Base-by-base conservation (phyloP, 2,113 vertebrate species). In the Herpetotheres cachinnans region DNA sequence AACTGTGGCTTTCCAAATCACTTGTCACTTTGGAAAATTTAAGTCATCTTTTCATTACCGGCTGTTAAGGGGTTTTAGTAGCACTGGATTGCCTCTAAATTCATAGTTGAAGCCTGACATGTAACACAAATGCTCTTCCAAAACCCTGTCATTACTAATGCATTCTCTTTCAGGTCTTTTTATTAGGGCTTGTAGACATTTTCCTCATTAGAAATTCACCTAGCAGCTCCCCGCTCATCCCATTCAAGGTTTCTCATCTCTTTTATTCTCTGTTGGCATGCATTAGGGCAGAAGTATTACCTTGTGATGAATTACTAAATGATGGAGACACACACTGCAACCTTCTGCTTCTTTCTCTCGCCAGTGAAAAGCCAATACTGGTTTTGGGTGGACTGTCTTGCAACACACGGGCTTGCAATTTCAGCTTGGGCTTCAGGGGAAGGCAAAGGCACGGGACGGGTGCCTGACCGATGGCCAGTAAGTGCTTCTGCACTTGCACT, bases 161-260 rank as follows among this genome's bases (percentile, higher is more conserved):
- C 94, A 93, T 96, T 97, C 95, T 82, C 95, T 97, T 95, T 94
- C 78, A 77, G 95, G 91, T 88, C 82, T 90, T 94, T 96, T 82
- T 93, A 86, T 95, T 93, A 96, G 86, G 21, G 69, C 93, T 88
- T 80, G 92, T 94, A 94, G 97, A 96, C 82, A 14, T 83, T 86
- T 89, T 80, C 82, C 94, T 96, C 86, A 91, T 97, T 90, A 95
- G 93, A 91, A 88, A 95, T 97, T 95, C 95, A 96, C 94, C 96
- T 93, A 63, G 91, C 91, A 73, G 94, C 93, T 93, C 84, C 56
- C 84, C 1, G 10, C 67, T 80, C 67, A 87, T 87, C 91, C 89
- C 95, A 86, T 95, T 96, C 96, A 95, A 91, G 96, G 93, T 95
- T 96, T 96, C 56, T 95, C 89, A 71, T 95, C 77, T 89, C 86